These are phyloP conservation scores for Idaea biselata DNA, from an alignment of 2,888 invertebrate species.

Conservation along the genomic window DNA sequence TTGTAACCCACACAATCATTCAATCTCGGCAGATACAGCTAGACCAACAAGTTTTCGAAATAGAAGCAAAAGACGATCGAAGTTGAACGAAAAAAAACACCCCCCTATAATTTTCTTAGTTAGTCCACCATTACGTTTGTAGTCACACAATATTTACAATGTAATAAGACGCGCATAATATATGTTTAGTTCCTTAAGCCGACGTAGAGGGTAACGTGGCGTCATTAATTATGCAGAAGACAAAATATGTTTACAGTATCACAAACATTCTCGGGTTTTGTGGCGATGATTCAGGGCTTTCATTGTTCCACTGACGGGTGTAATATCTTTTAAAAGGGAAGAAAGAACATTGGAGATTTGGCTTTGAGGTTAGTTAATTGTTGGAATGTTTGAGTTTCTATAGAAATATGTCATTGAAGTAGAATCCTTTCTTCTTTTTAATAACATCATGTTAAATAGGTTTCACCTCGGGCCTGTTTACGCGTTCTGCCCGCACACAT, in stretches of 20 bases:
- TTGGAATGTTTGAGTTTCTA: too few species aligned
- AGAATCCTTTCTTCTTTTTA: too few species aligned
- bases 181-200: neutral
- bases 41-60: too few species aligned
- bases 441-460: too few species aligned
- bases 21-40: too few species aligned
- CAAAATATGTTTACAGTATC: neutral
- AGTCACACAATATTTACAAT: neutral
- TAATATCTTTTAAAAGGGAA: neutral
- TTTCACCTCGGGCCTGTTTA: too few species aligned
- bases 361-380: neutral
- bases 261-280: neutral
- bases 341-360: neutral
- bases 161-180: neutral
- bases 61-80: too few species aligned
- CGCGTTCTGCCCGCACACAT: too few species aligned
- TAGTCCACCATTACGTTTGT: neutral
- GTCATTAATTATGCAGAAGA: neutral
- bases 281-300: neutral
- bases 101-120: neutral
- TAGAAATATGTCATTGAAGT: too few species aligned
- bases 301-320: slow-evolving; percentile 19
- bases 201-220: neutral
- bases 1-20: too few species aligned
- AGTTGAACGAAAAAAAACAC: too few species aligned